Evolutionary conservation across 2,888 invertebrate species (phyloP), one percentile per base, ranked within the genome.

Genomic region (Hetaerina titia): DNA sequence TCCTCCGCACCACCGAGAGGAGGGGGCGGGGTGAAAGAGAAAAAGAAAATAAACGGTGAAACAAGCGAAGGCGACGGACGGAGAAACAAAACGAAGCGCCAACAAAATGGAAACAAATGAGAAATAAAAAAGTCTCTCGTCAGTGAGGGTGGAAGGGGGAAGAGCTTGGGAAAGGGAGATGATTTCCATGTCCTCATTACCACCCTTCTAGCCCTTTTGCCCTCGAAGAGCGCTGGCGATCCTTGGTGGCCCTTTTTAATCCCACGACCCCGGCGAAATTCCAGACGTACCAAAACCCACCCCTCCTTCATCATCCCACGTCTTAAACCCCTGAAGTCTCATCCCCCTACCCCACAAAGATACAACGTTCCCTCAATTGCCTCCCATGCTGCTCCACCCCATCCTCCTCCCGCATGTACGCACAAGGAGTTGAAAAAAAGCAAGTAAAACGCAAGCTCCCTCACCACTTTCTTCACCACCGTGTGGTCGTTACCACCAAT

Each of bases 241-340:
- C 56, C 17, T 17, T 45, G 88, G 56, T 11, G 25, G 31, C 88
- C 88, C 15, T 19, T 63, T 63, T 90, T 90, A 90, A 90, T 60
- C 90, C 60, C 90, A 17, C 45, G 90, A 90, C 90, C 90, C 45
- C 31, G n/a, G 25, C 57, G 90, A 56, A 22, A 25, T 69, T n/a
- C 69, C 22, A 69, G 63, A 19, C 63, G 63, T 63, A 63, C 63
- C 58, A 15, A 4, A 60, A 58, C 11, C 90, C 90, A 17, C 87
- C 22, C 56, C 31, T 19, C 45, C 88, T 57, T 22, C 88, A 88
- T 64, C 45, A 45, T 69, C 31, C 31, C 64, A 17, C 45, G 25
- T 63, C 19, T 60, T 22, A 63, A 19, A 31, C 31, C 60, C 90
- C 64, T 64, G 56, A 90, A 63, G 31, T 31, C 90, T 45, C 7